Evolutionary conservation across 2,113 vertebrate genomes (phyloP).

Genomic region (Cnemophilus loriae): DNA sequence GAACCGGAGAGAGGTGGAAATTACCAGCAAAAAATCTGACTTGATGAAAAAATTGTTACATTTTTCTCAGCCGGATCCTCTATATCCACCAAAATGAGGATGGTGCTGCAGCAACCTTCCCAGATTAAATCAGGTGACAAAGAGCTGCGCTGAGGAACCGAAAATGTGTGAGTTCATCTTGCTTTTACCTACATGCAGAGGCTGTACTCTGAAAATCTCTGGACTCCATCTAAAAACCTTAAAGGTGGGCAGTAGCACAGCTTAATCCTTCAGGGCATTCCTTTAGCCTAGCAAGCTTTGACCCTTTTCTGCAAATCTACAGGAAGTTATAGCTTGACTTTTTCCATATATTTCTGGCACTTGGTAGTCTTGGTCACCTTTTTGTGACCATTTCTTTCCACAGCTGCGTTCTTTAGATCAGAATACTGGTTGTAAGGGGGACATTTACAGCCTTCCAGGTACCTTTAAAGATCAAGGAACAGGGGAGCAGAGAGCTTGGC

Average conservation of each 20-base stretch:
- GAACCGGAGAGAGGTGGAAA: background rate
- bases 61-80: background rate
- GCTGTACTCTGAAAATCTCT: background rate
- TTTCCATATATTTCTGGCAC: background rate
- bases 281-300: background rate
- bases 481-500: background rate
- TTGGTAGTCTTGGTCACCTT: background rate
- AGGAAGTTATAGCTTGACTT: background rate
- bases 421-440: background rate
- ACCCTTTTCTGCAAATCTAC: background rate
- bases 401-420: background rate
- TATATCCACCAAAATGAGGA: background rate
- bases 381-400: background rate
- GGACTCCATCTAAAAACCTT: background rate
- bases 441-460: background rate
- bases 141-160: fast-evolving
- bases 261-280: background rate
- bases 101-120: background rate
- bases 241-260: background rate
- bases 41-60: background rate
- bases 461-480: background rate
- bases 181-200: background rate
- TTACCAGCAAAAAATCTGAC: background rate
- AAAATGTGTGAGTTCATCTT: background rate
- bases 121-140: background rate